phyloP scores from a whole-genome alignment of 2,797 vertebrate species.

The Pampus argenteus region DNA sequence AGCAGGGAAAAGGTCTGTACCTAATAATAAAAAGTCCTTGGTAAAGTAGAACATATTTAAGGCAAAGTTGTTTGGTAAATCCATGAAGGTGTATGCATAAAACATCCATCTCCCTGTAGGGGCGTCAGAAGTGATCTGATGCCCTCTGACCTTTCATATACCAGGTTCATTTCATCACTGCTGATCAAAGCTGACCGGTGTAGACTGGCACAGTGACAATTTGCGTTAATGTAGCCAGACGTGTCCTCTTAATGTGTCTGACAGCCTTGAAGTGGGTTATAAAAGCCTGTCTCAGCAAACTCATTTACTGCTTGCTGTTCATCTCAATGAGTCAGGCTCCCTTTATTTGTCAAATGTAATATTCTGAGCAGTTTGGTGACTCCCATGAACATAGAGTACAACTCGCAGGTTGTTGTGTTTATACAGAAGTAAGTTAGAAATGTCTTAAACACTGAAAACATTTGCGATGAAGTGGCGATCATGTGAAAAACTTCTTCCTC shows the following conservation, averaged over 20 bases:
- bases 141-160: constrained; percentile 59
- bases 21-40: constrained; percentile 40
- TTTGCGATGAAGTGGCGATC: background rate
- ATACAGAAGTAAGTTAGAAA: constrained; percentile 44
- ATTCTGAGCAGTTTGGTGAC: constrained; percentile 23
- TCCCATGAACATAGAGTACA: constrained; percentile 1
- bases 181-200: constrained; percentile 59
- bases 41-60: constrained; percentile 43
- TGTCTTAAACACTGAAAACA: background rate
- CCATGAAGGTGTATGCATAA: constrained; percentile 2
- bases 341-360: constrained; percentile 56
- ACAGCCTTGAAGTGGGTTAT: constrained; percentile 64
- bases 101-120: background rate
- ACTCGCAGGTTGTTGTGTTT: background rate
- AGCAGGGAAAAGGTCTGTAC: constrained; percentile 40
- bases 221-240: constrained; percentile 63
- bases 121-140: background rate
- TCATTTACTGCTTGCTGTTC: constrained; percentile 59
- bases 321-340: constrained; percentile 50
- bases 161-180: constrained; percentile 38
- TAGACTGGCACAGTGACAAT: constrained; percentile 52
- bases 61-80: constrained; percentile 38
- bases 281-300: constrained; percentile 72
- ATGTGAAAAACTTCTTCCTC: constrained; percentile 8
- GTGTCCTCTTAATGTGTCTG: constrained; percentile 71